Base-by-base conservation (phyloP, 2,888 invertebrate species). In the Cantharis nigra region DNA sequence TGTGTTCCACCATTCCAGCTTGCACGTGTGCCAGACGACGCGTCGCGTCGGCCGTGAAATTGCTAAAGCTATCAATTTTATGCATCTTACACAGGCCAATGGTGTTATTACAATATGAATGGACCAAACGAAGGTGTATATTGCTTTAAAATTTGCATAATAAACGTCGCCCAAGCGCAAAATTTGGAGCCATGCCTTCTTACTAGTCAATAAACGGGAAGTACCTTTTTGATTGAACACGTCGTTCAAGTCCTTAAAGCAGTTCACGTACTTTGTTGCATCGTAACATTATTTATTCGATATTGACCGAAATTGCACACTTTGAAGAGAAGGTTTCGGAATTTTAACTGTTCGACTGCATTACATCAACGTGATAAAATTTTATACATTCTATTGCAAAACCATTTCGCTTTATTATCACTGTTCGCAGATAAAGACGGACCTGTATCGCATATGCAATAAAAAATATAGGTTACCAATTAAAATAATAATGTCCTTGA, bases 61-160 rank as follows among this genome's bases (percentile, higher is more conserved):
- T 85, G 86, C 82, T 81, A 84, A 84, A 84, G 84, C 84, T 84
- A 85, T 86, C 86, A 85, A 86, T 86, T 86, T 86, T 86, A 85
- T 85, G 85, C 85, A 85, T 85, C 86, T 85, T 85, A 85, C 82
- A 82, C 83, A 81, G 82, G 83, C 80, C 83, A 83, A 85, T 84
- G 83, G 83, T 82, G 83, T 84, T 83, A 85, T 85, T 85, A 85
- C 83, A 85, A 84, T 85, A 84, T 85, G 84, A 85, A 85, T 85
- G 81, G 84, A 81, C 80, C 78, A 80, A 76, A 77, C 80, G 80
- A 81, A 83, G 83, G 84, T 83, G 84, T 82, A 82, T 83, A 83
- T 84, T 83, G 83, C 82, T 80, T 79, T 79, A 72, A 80, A 82
- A 83, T 84, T 83, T 85, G 84, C 84, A 83, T 82, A 82, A 80